phyloP scores from a whole-genome alignment of 2,113 vertebrate genomes.

The Tichodroma muraria region DNA sequence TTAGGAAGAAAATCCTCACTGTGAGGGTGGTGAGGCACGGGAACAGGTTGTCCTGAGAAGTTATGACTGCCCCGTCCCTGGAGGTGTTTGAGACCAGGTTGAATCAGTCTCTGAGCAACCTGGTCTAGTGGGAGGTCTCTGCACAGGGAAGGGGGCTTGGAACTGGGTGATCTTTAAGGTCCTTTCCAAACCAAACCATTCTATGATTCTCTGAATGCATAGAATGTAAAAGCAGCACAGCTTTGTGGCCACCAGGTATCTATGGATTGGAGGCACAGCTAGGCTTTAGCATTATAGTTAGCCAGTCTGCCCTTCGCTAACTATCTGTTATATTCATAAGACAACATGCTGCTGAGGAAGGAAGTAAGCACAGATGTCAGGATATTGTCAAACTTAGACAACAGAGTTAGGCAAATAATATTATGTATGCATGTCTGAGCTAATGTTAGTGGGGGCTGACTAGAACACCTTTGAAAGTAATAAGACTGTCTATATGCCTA shows the following conservation, averaged over 20 bases:
- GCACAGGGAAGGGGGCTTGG: not conserved
- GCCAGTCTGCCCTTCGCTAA: not conserved
- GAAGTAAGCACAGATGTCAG: not conserved
- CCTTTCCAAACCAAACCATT: not conserved
- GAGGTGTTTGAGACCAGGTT: not conserved
- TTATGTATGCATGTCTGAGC: not conserved
- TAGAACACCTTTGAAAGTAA: not conserved
- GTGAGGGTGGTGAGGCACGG: not conserved
- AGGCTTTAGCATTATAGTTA: not conserved
- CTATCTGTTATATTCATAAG: not conserved
- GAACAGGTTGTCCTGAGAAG: not conserved
- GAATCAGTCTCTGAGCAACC: not conserved
- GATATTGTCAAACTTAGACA: not conserved
- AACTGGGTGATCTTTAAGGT: not conserved
- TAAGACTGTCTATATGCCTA: not conserved
- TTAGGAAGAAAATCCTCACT: not conserved
- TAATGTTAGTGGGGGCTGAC: rapidly evolving
- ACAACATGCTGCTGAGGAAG: not conserved
- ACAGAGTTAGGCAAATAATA: not conserved
- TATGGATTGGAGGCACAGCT: not conserved
- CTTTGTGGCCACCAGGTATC: not conserved
- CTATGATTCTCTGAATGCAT: not conserved
- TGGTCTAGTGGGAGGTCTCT: not conserved
- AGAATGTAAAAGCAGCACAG: not conserved
- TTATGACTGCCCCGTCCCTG: not conserved